Base-by-base conservation (phyloP, 2,888 invertebrate species). In the Apodemia zela region DNA sequence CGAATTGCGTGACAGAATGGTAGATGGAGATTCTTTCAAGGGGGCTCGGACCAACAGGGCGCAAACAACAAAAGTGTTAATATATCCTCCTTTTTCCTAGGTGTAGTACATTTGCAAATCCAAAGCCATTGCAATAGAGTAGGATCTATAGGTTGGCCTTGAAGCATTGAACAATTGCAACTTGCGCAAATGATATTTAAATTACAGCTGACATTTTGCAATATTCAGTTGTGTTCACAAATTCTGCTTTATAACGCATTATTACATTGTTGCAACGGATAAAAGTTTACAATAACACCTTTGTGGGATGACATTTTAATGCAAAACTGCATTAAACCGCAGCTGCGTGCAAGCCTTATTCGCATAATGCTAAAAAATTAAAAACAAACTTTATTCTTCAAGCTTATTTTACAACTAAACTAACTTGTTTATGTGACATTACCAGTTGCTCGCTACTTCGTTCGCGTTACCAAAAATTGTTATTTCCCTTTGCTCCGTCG, bases 151-250 rank as follows among this genome's bases (percentile, higher is more conserved):
- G 63, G 65, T 69, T 70, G 80, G 79, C 89, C 89, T 87, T 88
- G 86, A 77, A 77, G 74, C 75, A 75, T 75, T 72, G 75, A 79
- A 81, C 82, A 84, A 81, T 83, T 69, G 79, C 73, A 80, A 75
- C 75, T 81, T 75, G 79, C 80, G 80, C 82, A 76, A 81, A 80
- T 79, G 77, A 82, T 84, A 85, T 85, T 85, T 82, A 85, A 86
- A 84, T 85, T 68, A 73, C 73, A 76, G 76, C 79, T 88, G 89
- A 84, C 89, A 89, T 89, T 89, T 88, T 77, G 75, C 25, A 54
- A 54, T 54, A 25, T 54, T 54, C 54, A 54, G 54, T 21, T 18
- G 51, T 54, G 72, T 73, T 79, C 72, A 81, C 54, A 21, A 54
- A 54, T 54, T 54, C 54, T 54, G 25, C 25, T 54, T 54, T 25